Conservation (phyloP, 2,797 vertebrate genomes). For the Dendrocincla tyrannina region DNA sequence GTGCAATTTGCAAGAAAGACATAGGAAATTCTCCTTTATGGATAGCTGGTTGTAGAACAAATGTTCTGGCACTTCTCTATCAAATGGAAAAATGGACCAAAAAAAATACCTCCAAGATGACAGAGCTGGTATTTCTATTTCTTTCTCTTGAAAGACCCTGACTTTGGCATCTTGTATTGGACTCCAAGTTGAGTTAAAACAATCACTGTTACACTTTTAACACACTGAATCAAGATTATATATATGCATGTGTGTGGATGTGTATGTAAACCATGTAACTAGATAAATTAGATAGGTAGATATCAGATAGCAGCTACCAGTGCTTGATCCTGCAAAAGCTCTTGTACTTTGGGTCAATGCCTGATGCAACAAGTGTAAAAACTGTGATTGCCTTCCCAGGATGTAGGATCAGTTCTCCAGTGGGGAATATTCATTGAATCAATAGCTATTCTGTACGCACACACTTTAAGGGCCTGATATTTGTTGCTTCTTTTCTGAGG, state of each 20-base stretch:
- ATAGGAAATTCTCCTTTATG: slow-evolving; percentile 32
- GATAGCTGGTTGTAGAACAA: neutral
- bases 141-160: neutral
- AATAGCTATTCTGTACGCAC: slow-evolving; percentile 36
- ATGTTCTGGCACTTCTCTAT: neutral
- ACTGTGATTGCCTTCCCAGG: neutral
- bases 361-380: neutral
- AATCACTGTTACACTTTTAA: neutral
- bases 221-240: neutral
- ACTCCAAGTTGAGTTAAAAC: neutral
- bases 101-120: neutral
- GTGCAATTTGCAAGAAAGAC: neutral
- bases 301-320: neutral
- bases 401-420: neutral
- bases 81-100: neutral
- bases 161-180: neutral
- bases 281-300: neutral
- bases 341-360: neutral
- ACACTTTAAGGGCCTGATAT: slow-evolving; percentile 3
- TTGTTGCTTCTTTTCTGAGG: slow-evolving; percentile 44
- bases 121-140: neutral
- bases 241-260: accelerated
- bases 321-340: neutral
- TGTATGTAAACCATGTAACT: accelerated
- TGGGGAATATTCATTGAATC: slow-evolving; percentile 1